Base-by-base conservation (phyloP, 2,888 invertebrate genomes). In the Leucophenga maculata region DNA sequence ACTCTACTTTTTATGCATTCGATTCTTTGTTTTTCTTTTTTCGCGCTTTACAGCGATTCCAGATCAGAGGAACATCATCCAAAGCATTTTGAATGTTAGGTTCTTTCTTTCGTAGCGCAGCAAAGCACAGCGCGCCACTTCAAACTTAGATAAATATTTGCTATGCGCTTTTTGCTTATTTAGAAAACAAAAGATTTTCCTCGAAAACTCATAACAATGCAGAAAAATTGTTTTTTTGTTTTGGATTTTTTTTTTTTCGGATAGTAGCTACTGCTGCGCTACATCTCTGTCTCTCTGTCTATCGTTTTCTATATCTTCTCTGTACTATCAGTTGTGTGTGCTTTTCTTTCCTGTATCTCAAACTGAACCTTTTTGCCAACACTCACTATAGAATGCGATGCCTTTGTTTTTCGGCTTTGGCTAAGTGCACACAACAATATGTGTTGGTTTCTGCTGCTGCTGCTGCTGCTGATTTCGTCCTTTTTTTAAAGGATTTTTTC, bases 191-290 rank as follows among this genome's bases (percentile, higher is more conserved):
- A 64, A 64, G 62, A 64, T 22, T 64, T 64, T 26, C 46, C 62
- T 48, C 62, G 62, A 64, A 64, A 64, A 64, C 62, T 64, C 62
- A 64, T 64, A 64, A 64, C 62, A 64, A 64, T 64, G 62, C 62
- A 48, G 46, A n/a, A 46, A 64, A 64, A 64, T 39, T 39, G 39
- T 39, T 39, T 39, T 8, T 8, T 39, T 39, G 3, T 8, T 39
- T 39, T 8, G 3, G 8, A 8, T 39, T 39, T 39, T 39, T 39
- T 8, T 8, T 39, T 39, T 39, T 6, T 39, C 8, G 3, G 9
- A 11, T 22, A 18, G 18, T 39, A 39, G 39, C 39, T 39, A 8
- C 39, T 39, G 8, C 8, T 39, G 26, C 3, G 26, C 11, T 39
- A 8, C 39, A 39, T 39, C 8, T 39, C 39, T 39, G 8, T 39